phyloP scores from a whole-genome alignment of 2,797 vertebrate genomes.

The Haliaeetus vocifer region DNA sequence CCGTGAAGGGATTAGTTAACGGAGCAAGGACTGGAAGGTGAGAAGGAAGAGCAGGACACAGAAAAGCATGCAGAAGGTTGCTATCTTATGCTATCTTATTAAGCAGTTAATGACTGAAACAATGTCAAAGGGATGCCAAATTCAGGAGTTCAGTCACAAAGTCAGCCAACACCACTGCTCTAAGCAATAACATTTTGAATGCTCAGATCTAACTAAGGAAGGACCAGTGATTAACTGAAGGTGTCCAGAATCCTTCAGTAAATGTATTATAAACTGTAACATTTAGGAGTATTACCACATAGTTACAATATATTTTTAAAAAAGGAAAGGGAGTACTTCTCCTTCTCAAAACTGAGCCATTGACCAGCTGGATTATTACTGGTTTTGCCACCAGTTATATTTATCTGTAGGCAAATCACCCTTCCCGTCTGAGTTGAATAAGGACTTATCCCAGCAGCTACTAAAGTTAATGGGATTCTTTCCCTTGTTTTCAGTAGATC shows the following conservation, averaged over 20 bases:
- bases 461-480: background rate
- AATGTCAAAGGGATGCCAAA: background rate
- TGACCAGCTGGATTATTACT: background rate
- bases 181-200: background rate
- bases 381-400: background rate
- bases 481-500: background rate
- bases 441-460: background rate
- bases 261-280: background rate
- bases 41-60: background rate
- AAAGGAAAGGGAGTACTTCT: background rate
- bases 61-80: background rate
- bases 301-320: background rate
- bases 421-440: background rate
- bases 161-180: background rate
- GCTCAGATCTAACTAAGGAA: background rate
- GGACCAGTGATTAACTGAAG: background rate
- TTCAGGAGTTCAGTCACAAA: background rate
- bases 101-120: background rate
- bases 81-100: background rate
- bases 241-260: background rate
- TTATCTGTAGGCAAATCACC: background rate
- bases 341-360: background rate
- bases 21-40: background rate
- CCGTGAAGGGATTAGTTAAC: background rate
- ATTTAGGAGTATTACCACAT: background rate